Evolutionary conservation across 2,113 vertebrate genomes (phyloP).

Genomic region (Hydropotes inermis): DNA sequence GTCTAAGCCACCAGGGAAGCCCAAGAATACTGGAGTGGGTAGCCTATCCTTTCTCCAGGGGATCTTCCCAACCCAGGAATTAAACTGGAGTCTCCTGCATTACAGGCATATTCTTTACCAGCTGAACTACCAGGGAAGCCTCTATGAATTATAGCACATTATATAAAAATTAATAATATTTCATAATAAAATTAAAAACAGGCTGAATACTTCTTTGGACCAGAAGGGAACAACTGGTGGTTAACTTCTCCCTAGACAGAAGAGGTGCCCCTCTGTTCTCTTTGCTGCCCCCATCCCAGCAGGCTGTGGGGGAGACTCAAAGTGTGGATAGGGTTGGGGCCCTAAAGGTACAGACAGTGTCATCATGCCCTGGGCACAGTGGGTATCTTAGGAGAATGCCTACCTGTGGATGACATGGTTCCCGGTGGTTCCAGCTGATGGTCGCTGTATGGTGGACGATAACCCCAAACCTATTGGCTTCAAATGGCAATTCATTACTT

Average conservation of each 20-base stretch:
- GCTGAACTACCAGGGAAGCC: background rate
- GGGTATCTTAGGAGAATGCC: background rate
- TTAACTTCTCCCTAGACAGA: background rate
- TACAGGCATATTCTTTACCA: background rate
- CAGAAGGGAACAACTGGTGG: background rate
- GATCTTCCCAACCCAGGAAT: background rate
- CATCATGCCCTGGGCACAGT: background rate
- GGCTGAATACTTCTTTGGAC: background rate
- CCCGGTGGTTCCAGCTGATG: background rate
- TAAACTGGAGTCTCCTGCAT: background rate
- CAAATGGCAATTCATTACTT: background rate
- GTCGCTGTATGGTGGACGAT: background rate
- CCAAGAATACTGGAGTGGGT: background rate
- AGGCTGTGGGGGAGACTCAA: background rate
- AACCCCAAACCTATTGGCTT: background rate
- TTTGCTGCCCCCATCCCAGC: no score
- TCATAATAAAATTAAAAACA: background rate
- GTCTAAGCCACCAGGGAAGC: background rate
- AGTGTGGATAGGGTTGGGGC: background rate
- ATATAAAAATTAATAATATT: background rate
- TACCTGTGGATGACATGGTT: background rate
- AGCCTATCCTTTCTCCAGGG: background rate
- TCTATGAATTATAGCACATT: background rate
- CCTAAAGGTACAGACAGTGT: background rate
- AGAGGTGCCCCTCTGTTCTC: background rate